These are phyloP conservation scores for Zalophus californianus DNA, from an alignment of 2,797 vertebrate species.

Conservation along the genomic window DNA sequence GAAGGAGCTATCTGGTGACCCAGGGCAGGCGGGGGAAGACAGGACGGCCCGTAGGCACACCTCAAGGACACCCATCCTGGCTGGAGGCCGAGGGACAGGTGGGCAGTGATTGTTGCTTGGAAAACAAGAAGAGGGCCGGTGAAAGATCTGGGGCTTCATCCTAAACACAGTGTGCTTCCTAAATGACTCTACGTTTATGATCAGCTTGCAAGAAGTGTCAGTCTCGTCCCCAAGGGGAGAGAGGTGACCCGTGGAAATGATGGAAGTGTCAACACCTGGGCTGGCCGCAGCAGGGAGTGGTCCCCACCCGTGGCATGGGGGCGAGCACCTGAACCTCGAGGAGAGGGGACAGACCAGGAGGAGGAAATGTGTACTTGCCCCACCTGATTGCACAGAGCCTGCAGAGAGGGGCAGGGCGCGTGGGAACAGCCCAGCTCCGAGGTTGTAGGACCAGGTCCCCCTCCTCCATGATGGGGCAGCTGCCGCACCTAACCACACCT, in stretches of 20 bases:
- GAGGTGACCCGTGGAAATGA: background rate
- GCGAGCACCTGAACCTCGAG: rapidly evolving
- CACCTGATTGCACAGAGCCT: background rate
- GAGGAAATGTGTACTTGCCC: background rate
- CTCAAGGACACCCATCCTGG: background rate
- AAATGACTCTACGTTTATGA: background rate
- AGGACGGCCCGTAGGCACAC: rapidly evolving
- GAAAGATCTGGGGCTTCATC: background rate
- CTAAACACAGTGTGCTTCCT: background rate
- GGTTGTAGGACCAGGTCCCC: too few relatives aligned
- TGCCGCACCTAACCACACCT: background rate
- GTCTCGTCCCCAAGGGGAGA: too few relatives aligned
- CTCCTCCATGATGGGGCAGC: rapidly evolving
- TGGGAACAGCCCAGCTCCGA: rapidly evolving
- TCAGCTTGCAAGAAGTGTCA: background rate
- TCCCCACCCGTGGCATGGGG: background rate
- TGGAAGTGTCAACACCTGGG: rapidly evolving
- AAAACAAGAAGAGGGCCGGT: background rate
- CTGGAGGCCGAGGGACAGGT: background rate
- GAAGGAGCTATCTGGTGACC: background rate
- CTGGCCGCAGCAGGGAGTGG: rapidly evolving
- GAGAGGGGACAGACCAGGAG: background rate
- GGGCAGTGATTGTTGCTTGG: rapidly evolving
- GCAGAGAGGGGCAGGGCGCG: background rate
- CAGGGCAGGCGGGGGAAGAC: too few relatives aligned